Evolutionary conservation across 2,113 vertebrate species (phyloP).

Genomic region (Trichechus manatus): DNA sequence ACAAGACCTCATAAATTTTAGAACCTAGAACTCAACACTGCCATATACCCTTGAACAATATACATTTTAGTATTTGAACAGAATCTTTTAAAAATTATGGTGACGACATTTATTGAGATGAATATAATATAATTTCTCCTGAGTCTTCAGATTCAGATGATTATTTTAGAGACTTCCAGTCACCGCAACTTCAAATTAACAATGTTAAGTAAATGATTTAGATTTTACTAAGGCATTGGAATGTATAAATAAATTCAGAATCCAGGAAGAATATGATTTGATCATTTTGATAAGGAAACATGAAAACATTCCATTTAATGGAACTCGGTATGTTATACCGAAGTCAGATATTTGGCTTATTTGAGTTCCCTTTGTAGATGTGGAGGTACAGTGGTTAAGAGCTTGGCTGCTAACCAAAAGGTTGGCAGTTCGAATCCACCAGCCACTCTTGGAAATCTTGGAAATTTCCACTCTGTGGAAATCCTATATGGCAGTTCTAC

Average conservation of each 20-base stretch:
- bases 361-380: background rate
- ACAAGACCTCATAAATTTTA: constrained; percentile 3
- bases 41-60: background rate
- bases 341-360: background rate
- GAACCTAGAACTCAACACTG: background rate
- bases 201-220: background rate
- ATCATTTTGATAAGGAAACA: background rate
- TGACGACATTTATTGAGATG: background rate
- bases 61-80: background rate
- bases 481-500: too few relatives aligned
- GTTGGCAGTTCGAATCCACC: too few relatives aligned
- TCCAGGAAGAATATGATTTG: background rate
- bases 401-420: too few relatives aligned
- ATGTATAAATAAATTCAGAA: background rate
- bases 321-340: background rate
- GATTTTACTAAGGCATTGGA: background rate
- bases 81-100: background rate
- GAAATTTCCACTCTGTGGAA: too few relatives aligned
- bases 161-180: background rate
- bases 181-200: background rate
- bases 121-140: background rate
- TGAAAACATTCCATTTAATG: background rate
- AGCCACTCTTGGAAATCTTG: too few relatives aligned
- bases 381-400: background rate
- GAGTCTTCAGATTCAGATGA: background rate